Conservation (phyloP, 2,113 vertebrate species). For the Regulus satrapa region DNA sequence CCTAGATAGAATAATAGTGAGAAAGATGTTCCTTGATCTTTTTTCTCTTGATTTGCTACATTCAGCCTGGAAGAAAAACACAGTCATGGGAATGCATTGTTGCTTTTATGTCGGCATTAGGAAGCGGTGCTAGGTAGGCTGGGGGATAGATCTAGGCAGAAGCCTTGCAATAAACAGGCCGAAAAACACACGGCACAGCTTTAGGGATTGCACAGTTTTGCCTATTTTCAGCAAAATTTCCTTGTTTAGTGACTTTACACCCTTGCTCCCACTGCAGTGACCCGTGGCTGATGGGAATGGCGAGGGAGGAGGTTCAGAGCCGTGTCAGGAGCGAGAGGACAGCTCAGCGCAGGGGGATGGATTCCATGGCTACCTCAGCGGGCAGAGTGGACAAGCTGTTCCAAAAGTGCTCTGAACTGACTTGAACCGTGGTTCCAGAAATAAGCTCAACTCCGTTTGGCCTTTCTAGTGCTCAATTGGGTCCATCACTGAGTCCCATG, state of each 20-base stretch:
- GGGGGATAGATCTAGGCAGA: background rate
- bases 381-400: background rate
- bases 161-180: background rate
- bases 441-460: background rate
- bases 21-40: constrained; percentile 48
- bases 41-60: constrained; percentile 24
- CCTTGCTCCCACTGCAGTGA: background rate
- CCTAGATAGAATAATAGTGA: constrained; percentile 59
- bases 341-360: background rate
- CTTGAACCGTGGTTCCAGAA: background rate
- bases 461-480: background rate
- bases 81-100: constrained; percentile 3
- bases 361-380: background rate
- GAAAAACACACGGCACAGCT: background rate
- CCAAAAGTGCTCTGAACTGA: background rate
- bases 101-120: background rate
- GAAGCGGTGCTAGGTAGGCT: background rate
- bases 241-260: background rate
- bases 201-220: background rate
- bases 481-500: background rate
- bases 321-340: fast-evolving
- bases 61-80: constrained; percentile 47
- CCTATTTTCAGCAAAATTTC: background rate
- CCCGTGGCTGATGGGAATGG: background rate
- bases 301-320: background rate